Conservation (phyloP, 2,797 vertebrate species). For the Ambastaia sidthimunki region DNA sequence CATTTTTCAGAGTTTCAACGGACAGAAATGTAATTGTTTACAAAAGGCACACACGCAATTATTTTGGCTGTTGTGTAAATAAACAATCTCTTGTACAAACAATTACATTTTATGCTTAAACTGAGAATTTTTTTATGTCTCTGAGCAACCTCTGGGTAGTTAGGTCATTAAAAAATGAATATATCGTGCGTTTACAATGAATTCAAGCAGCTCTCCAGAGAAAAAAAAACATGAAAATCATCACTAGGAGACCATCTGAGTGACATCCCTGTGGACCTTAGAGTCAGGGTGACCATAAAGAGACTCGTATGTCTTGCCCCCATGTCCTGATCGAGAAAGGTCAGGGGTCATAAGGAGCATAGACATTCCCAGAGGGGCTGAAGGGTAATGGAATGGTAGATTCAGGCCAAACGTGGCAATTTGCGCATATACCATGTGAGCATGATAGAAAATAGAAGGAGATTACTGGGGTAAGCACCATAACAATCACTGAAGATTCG, state of each 20-base stretch:
- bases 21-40: background rate
- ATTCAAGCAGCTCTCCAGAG: conserved; percentile 28
- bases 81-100: too few species aligned
- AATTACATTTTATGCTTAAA: background rate
- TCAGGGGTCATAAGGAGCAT: conserved; percentile 85
- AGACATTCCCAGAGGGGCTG: conserved; percentile 80
- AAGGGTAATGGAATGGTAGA: conserved; percentile 83
- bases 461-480: conserved; percentile 61
- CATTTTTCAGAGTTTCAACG: background rate
- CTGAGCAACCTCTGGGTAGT: background rate
- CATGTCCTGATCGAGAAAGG: conserved; percentile 74
- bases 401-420: conserved; percentile 74
- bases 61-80: too few species aligned
- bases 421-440: conserved; percentile 68
- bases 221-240: conserved; percentile 17
- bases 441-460: conserved; percentile 63
- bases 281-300: conserved; percentile 73
- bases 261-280: conserved; percentile 57
- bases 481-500: conserved; percentile 70
- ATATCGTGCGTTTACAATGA: conserved; percentile 24
- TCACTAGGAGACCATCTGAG: conserved; percentile 55
- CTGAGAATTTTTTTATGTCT: background rate
- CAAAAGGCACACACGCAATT: background rate
- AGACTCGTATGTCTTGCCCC: conserved; percentile 77
- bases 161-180: conserved; percentile 11